Percentiles rank a stretch among this genome's conserved stretches.
Evolutionary conservation across 2,888 invertebrate genomes (phyloP).

Genomic region (Sepiola atlantica): DNA sequence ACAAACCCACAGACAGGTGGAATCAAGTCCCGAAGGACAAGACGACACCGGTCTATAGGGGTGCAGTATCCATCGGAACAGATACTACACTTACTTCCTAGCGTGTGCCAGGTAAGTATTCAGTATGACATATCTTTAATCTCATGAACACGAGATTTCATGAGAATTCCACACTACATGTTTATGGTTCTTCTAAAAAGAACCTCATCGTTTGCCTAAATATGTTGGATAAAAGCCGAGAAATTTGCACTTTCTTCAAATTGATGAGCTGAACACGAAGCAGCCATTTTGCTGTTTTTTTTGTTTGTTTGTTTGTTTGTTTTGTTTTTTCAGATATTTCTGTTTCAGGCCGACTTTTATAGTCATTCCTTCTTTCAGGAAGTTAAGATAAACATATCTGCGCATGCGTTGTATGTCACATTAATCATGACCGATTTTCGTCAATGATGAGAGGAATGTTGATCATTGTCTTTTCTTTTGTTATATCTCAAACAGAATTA

Average conservation of each 20-base stretch:
- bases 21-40: too few species aligned
- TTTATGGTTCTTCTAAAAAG: not conserved
- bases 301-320: too few species aligned
- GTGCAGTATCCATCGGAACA: too few species aligned
- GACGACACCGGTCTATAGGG: too few species aligned
- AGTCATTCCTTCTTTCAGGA: not conserved
- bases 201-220: not conserved
- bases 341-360: not conserved
- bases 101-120: too few species aligned
- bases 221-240: not conserved
- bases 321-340: not conserved
- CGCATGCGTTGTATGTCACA: not conserved
- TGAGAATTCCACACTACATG: not conserved
- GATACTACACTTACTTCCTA: too few species aligned
- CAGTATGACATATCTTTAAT: not conserved
- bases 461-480: not conserved
- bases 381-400: not conserved
- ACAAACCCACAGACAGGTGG: too few species aligned
- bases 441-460: not conserved
- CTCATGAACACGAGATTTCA: not conserved
- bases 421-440: not conserved
- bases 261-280: not conserved
- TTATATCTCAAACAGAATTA: not conserved
- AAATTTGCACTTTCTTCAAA: conserved; percentile 8
- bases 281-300: not conserved